Evolutionary conservation across 2,888 invertebrate species (phyloP), one percentile per base, ranked within the genome.

Genomic region (Formica aserva): DNA sequence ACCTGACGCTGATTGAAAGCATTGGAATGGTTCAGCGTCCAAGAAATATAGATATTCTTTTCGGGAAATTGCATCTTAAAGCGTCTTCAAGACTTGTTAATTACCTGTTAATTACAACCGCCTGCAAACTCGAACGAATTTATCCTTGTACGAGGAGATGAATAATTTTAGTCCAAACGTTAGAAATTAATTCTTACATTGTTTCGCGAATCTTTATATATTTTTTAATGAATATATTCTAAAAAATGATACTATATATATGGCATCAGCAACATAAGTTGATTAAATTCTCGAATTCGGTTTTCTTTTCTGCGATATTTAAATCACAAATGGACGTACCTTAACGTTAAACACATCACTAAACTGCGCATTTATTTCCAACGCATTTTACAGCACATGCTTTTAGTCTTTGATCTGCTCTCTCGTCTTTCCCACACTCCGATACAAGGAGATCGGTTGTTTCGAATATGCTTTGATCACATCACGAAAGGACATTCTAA

Each of bases 311-410:
- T 11, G 13, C 41, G 29, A 1, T 66, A 65, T 35, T 29, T 62
- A 1, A 45, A 22, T 22, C 48, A n/a, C 45, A 65, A 60, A 41
- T 45, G 22, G 6, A 32, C 75, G 13, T 65, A 65, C 75, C 75
- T 76, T 35, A 18, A 48, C 11, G 41, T 63, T 29, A 41, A 18
- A 45, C 63, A 45, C 45, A 48, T 66, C 22, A 15, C 22, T 18
- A 29, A 74, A 5, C 41, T 60, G 35, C 65, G 15, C 45, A 45
- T 48, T 75, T 75, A 75, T 75, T 75, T 75, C 18, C 75, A 48
- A 11, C 32, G 45, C 75, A 66, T 76, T 52, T 52, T 52, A 52
- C n/a, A 2, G n/a, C 35, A 48, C 32, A 66, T 48, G 32, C 22
- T 76, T 26, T 8, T 26, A 26, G 13, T 41, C 13, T 5, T 66